These are phyloP conservation scores for Phasia obesa DNA, from an alignment of 2,888 invertebrate genomes.

Conservation along the genomic window DNA sequence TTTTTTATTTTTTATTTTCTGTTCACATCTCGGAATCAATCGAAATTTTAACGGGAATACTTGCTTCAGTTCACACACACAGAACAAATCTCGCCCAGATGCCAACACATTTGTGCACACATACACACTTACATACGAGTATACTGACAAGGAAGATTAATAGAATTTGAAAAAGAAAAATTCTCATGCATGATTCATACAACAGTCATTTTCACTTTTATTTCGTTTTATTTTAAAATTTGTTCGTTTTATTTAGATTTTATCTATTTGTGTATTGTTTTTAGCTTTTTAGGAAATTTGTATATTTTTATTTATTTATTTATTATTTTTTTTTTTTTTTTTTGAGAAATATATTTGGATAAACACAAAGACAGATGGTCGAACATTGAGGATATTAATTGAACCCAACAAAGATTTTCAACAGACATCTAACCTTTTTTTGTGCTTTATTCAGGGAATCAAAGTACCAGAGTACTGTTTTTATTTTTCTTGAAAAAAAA, in stretches of 20 bases:
- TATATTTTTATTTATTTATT: background rate
- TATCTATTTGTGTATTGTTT: slow-evolving; percentile 12
- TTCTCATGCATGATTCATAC: slow-evolving; percentile 59
- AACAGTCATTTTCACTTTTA: slow-evolving; percentile 63
- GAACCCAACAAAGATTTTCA: slow-evolving; percentile 2
- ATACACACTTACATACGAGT: background rate
- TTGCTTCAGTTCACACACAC: too few relatives aligned
- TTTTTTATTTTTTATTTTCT: too few relatives aligned
- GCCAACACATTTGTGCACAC: background rate
- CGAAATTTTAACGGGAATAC: too few relatives aligned
- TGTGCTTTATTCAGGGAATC: too few relatives aligned
- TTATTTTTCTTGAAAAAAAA: too few relatives aligned
- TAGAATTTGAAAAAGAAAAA: slow-evolving; percentile 42
- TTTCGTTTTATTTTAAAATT: slow-evolving; percentile 32
- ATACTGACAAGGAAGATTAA: slow-evolving; percentile 15
- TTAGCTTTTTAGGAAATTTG: slow-evolving; percentile 33
- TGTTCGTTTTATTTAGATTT: slow-evolving; percentile 1
- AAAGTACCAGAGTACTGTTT: too few relatives aligned
- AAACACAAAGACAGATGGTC: background rate
- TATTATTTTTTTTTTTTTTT: too few relatives aligned
- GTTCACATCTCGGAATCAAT: too few relatives aligned
- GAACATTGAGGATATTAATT: background rate
- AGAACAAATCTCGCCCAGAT: too few relatives aligned
- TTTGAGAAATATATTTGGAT: background rate
- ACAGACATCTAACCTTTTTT: background rate